phyloP scores from a whole-genome alignment of 2,113 vertebrate species.

The Calypte anna region DNA sequence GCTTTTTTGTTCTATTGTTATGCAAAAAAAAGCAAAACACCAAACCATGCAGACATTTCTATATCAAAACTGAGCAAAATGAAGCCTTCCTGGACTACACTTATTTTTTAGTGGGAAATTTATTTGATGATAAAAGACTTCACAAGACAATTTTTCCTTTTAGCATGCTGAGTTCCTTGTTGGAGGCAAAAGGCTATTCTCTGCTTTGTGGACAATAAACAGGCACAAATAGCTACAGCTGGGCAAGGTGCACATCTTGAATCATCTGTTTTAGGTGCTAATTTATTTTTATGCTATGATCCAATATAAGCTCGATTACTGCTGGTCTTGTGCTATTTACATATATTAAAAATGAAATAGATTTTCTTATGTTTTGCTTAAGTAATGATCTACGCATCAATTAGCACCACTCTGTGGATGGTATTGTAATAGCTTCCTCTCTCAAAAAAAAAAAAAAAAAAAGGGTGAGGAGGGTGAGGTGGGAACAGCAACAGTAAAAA shows the following conservation, averaged over 20 bases:
- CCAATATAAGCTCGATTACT: background rate
- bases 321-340: background rate
- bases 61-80: background rate
- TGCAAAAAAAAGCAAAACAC: background rate
- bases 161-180: background rate
- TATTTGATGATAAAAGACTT: background rate
- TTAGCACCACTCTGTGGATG: slow-evolving; percentile 61
- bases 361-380: background rate
- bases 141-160: background rate
- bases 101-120: background rate
- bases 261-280: background rate
- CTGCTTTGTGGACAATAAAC: background rate
- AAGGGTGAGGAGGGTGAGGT: too few relatives aligned
- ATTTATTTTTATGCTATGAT: background rate
- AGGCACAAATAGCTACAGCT: background rate
- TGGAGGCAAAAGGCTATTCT: background rate
- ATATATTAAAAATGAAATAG: background rate
- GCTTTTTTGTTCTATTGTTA: background rate
- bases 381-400: background rate
- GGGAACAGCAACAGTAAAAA: background rate
- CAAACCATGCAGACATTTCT: background rate
- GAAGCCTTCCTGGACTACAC: background rate
- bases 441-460: background rate
- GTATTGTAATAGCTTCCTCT: background rate
- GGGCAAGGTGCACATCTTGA: background rate